A percentile compares a stretch with the other conserved stretches of the same genome.
These are phyloP conservation scores for Notodonta dromedarius DNA, from an alignment of 2,888 invertebrate species.

Conservation along the genomic window DNA sequence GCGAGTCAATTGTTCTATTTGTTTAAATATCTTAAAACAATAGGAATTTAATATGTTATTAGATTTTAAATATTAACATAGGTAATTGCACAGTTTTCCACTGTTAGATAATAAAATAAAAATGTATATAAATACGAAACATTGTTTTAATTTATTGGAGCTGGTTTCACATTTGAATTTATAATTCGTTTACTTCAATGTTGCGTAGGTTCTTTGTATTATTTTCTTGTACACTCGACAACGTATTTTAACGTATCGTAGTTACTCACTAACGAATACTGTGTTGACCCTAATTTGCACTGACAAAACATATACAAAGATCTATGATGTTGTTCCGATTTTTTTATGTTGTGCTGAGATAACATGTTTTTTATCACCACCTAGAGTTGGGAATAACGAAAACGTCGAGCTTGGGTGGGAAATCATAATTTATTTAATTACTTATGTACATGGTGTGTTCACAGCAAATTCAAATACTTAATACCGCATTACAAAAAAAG, in stretches of 20 bases:
- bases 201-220: background rate
- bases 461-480: constrained; percentile 65
- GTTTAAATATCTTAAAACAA: constrained; percentile 20
- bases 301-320: too few relatives aligned
- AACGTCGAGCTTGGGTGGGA: constrained; percentile 57
- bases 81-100: constrained; percentile 40
- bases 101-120: constrained; percentile 44
- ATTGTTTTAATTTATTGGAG: constrained; percentile 25
- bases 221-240: background rate
- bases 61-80: constrained; percentile 33
- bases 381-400: constrained; percentile 16
- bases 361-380: too few relatives aligned
- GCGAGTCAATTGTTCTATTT: constrained; percentile 39
- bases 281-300: too few relatives aligned
- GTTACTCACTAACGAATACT: too few relatives aligned
- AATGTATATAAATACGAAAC: constrained; percentile 29
- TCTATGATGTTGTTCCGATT: too few relatives aligned
- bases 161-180: background rate
- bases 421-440: constrained; percentile 77
- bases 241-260: too few relatives aligned
- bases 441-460: constrained; percentile 74
- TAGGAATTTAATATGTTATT: constrained; percentile 28
- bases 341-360: too few relatives aligned
- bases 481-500: constrained; percentile 51
- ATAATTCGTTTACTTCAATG: background rate